Percentiles rank a stretch among this genome's conserved stretches.
Evolutionary conservation across 2,797 vertebrate genomes (phyloP).

Genomic region (Brotula barbata): DNA sequence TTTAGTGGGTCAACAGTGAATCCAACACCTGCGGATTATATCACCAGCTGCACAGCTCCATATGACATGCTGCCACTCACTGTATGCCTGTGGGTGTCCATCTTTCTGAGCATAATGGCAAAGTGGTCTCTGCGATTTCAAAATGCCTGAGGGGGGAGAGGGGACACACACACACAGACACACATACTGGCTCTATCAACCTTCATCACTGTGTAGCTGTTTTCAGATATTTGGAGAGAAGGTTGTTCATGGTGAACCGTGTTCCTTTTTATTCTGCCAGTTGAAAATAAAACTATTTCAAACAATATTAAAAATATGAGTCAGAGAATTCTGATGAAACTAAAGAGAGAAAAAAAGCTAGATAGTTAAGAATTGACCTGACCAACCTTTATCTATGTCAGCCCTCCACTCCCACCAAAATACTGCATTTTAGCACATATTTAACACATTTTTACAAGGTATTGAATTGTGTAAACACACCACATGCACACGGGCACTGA

Average conservation of each 20-base stretch:
- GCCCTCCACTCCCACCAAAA: no score
- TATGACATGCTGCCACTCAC: constrained; percentile 26
- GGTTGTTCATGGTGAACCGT: constrained; percentile 11
- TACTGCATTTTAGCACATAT: no score
- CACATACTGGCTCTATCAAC: constrained; percentile 4
- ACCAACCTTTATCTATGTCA: no score
- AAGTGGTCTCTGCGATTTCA: constrained; percentile 46
- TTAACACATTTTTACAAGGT: no score
- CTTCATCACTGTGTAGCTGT: constrained; percentile 26
- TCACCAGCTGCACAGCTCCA: constrained; percentile 32
- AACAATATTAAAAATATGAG: no score
- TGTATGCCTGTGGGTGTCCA: constrained; percentile 32
- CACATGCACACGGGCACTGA: no score
- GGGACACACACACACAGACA: no score
- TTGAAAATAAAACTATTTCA: no score
- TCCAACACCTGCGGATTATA: constrained; percentile 37
- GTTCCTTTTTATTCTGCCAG: not conserved
- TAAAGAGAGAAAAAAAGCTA: no score
- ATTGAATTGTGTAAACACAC: no score
- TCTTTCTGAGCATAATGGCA: constrained; percentile 39
- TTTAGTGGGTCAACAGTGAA: constrained; percentile 44
- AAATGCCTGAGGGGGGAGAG: constrained; percentile 28
- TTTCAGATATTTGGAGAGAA: constrained; percentile 13
- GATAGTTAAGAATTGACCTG: no score
- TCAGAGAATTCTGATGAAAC: no score